These are phyloP conservation scores for Sthenelais limicola DNA, from an alignment of 2,888 invertebrate species.

Conservation along the genomic window DNA sequence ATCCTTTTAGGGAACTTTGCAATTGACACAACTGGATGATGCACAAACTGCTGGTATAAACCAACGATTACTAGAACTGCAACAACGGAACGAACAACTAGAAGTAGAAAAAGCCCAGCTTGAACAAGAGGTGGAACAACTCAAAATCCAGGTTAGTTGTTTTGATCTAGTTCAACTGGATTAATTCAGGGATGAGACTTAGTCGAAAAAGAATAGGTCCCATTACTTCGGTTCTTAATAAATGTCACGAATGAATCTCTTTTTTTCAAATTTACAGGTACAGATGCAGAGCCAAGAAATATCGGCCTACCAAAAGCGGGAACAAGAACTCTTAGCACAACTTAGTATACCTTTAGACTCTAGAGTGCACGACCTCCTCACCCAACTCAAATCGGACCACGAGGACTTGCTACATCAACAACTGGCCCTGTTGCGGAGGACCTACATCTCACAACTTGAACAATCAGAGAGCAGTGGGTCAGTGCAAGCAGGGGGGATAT, in stretches of 20 bases:
- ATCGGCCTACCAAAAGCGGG: conserved; percentile 19
- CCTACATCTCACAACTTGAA: conserved; percentile 33
- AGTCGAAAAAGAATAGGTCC: no score
- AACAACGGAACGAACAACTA: conserved; percentile 34
- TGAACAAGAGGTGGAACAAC: conserved; percentile 28
- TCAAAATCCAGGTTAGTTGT: conserved; percentile 31
- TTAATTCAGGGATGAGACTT: no score
- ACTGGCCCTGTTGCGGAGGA: conserved; percentile 34
- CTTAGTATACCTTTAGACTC: conserved; percentile 41
- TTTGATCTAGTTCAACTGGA: no score
- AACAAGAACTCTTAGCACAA: conserved; percentile 42
- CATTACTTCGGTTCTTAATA: no score
- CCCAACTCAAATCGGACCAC: conserved; percentile 43
- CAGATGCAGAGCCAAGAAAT: conserved; percentile 30
- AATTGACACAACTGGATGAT: not conserved
- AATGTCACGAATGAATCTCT: no score
- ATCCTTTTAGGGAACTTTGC: not conserved
- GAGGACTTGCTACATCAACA: conserved; percentile 46
- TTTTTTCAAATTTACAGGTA: no score
- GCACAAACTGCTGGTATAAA: no score
- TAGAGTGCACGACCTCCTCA: conserved; percentile 34
- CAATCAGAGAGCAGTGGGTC: conserved; percentile 5
- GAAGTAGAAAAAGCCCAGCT: conserved; percentile 32
- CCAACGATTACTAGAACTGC: conserved; percentile 6
- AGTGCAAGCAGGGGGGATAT: not conserved